Base-by-base conservation (phyloP, 2,113 vertebrate species). In the Ancistrus triradiatus region DNA sequence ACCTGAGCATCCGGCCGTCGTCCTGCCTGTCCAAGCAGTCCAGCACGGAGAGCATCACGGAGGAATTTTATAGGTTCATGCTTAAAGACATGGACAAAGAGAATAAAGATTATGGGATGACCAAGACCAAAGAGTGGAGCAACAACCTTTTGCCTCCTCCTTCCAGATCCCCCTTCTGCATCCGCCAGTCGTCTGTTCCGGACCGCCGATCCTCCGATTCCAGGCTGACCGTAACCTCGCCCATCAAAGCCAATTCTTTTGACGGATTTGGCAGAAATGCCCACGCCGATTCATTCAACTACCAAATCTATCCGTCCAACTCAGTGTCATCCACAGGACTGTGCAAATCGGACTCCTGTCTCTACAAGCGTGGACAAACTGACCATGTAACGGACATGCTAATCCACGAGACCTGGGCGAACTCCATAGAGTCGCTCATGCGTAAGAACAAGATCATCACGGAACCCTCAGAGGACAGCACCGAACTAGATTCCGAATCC, bases 11-110 rank as follows among this genome's bases (percentile, higher is more conserved):
- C 43, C 87, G 84, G 70, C 47, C 83, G 15, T 80, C 92, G 1
- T 87, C 85, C 43, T 98, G 94, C 19, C 85, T 97, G 68, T 97
- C 96, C 0, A 98, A 98, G 71, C 96, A 98, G 72, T 98, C 95
- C 2, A 98, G 96, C 77, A 98, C 95, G 0, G 96, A 98, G 75
- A 98, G 96, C 70, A 98, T 98, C 71, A 95, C 95, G 0, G 96
- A 98, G 70, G 95, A 98, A 74, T 98, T 98, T 81, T 98, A 98
- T 37, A 87, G 89, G 69, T 97, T 94, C 64, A 97, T 98, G 95
- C 84, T 98, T 19, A 86, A 78, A 73, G 94, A 97, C 82, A 85
- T 93, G 2, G 96, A 97, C 50, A 91, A 91, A 52, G 95, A 96
- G 56, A 88, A 86, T 72, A 92, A 79, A 77, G 95, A 95, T 2